A percentile compares a stretch with the other conserved stretches of the same genome.
Conservation (phyloP, 2,797 vertebrate genomes). For the Mormyrops attenuatus region DNA sequence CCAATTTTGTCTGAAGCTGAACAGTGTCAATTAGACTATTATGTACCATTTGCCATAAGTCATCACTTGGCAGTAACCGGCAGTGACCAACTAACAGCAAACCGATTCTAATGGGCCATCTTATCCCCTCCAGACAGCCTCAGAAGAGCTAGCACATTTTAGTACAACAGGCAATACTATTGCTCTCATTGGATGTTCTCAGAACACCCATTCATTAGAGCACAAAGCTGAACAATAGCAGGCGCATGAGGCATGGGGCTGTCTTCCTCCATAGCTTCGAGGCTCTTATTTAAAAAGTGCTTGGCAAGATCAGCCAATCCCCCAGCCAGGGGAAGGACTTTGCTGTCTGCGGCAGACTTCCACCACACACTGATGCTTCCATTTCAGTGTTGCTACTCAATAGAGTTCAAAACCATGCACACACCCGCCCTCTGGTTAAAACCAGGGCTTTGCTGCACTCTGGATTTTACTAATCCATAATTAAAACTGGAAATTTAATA, state of each 20-base stretch:
- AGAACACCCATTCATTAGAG: background rate
- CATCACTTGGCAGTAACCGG: background rate
- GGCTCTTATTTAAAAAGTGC: background rate
- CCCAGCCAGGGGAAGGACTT: background rate
- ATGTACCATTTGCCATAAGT: background rate
- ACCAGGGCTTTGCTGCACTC: background rate
- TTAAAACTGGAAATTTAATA: background rate
- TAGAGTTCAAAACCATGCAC: background rate
- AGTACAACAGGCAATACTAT: background rate
- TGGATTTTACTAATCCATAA: background rate
- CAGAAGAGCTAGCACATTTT: background rate
- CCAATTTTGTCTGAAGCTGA: background rate
- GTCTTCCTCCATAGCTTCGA: background rate
- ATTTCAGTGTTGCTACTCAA: background rate
- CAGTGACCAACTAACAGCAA: background rate
- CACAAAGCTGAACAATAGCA: slow-evolving; percentile 6
- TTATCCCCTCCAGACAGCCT: background rate
- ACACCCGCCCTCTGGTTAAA: background rate
- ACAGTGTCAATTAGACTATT: background rate
- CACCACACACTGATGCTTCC: background rate
- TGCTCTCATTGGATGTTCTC: background rate
- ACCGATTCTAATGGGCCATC: background rate
- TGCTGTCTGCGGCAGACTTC: background rate
- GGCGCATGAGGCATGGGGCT: background rate
- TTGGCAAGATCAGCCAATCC: background rate